Conservation (phyloP, 2,113 vertebrate genomes). For the Ovis canadensis region DNA sequence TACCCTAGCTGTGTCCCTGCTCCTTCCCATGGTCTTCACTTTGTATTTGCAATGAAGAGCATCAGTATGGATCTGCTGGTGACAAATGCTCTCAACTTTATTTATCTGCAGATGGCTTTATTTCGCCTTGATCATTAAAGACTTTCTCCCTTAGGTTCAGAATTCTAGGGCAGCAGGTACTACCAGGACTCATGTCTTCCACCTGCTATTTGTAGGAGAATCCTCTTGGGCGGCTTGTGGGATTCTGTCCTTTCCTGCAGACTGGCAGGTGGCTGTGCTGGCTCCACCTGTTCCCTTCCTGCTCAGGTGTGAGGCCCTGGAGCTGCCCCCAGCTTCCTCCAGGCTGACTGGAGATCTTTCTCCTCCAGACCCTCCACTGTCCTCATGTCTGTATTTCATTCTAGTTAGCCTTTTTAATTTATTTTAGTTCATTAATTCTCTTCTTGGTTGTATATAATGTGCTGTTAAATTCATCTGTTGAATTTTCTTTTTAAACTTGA, state of each 20-base stretch:
- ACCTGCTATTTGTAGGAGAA: not conserved
- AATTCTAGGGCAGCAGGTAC: not conserved
- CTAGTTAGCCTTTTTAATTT: fast-evolving
- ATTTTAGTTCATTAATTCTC: not conserved
- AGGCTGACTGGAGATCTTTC: no score
- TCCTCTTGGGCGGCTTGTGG: not conserved
- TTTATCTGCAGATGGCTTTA: not conserved
- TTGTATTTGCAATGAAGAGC: not conserved
- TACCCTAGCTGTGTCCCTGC: not conserved
- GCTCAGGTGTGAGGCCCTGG: not conserved
- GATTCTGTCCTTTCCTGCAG: not conserved
- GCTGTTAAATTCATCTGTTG: not conserved
- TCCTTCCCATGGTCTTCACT: not conserved
- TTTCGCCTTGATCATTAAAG: no score
- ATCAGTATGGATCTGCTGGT: not conserved
- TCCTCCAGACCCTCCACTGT: not conserved
- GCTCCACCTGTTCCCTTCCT: not conserved
- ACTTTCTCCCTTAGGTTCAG: no score
- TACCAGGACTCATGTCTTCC: not conserved
- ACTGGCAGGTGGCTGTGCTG: not conserved
- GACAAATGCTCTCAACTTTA: not conserved
- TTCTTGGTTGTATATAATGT: not conserved
- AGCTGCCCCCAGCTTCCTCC: not conserved
- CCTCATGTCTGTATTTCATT: not conserved
- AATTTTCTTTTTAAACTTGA: not conserved